Evolutionary conservation across 1,140 invertebrate genomes (phyloP), one percentile per base, ranked within the genome.

Genomic region (Lepeophtheirus salmonis): DNA sequence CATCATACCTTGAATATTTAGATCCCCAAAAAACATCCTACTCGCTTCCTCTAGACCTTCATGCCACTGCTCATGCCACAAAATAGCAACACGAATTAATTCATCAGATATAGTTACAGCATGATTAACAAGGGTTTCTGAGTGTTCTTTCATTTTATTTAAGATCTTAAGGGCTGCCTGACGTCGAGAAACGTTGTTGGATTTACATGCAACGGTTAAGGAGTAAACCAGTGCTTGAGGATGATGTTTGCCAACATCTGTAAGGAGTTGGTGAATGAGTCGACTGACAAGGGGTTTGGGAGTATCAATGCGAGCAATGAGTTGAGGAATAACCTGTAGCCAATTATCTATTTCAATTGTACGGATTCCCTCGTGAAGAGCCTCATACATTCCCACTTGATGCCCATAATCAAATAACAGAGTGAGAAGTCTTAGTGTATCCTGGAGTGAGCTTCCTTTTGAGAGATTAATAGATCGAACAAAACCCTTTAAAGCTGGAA

Each of bases 11-110:
- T 85, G 83, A 0, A 94, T 81, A 67, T 96, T 91, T 54, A 83
- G 77, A 69, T 97, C 94, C 0, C 90, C 92, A 71, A 98, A 98
- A 69, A 96, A 98, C 3, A 97, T 76, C 62, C 87, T 73, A 13
- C 89, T 96, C 0, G 96, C 94, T 75, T 99, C 95, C 71, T 99
- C 96, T 6, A 99, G 70, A 0, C 90, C 92, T 71, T 97, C 94
- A 70, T 97, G 89, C 95, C 95, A 99, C 64, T 95, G 81, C 70
- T 99, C 96, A 71, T 99, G 95, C 95, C 96, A 99, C 1, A 99
- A 72, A 62, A 99, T 99, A 3, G 95, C 94, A 0, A 98, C 92
- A 59, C 95, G 76, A 55, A 99, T 98, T 20, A 99, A 73, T 70
- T 99, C 96, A 66, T 98, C 92, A 64, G 89, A 94, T 21, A 88